A percentile compares a stretch with the other conserved stretches of the same genome.
phyloP scores from a whole-genome alignment of 92 coral and sea anemone species.

The Zoanthus gigantus region DNA sequence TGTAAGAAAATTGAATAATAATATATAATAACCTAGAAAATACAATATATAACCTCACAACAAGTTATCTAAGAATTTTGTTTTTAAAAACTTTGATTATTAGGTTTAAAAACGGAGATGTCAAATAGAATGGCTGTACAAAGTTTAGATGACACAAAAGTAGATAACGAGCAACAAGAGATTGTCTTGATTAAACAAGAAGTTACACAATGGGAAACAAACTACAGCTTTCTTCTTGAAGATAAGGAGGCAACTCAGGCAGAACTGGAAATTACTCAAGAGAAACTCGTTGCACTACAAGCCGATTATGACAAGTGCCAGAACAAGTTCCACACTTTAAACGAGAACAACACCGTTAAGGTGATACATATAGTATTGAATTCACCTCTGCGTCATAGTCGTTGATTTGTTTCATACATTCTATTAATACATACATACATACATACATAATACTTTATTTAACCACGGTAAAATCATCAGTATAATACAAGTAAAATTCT shows the following conservation, averaged over 20 bases:
- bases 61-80: no score
- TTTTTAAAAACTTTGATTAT: no score
- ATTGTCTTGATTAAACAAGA: constrained; percentile 57
- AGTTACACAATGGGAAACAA: constrained; percentile 52
- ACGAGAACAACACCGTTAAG: constrained; percentile 47
- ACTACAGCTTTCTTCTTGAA: constrained; percentile 47
- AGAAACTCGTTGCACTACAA: constrained; percentile 53
- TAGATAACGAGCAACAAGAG: constrained; percentile 40
- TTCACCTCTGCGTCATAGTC: neutral
- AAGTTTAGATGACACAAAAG: neutral
- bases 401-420: neutral
- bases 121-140: constrained; percentile 24
- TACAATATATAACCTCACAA: no score
- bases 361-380: neutral
- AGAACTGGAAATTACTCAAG: constrained; percentile 58
- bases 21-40: no score
- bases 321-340: constrained; percentile 45
- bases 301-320: constrained; percentile 68
- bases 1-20: no score
- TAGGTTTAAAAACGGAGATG: constrained; percentile 58
- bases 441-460: no score
- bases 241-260: constrained; percentile 70
- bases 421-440: no score
- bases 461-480: no score
- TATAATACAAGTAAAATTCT: no score